Percentiles rank a stretch among this genome's conserved stretches.
phyloP scores from a whole-genome alignment of 2,888 invertebrate genomes.

The Tetragnatha montana region DNA sequence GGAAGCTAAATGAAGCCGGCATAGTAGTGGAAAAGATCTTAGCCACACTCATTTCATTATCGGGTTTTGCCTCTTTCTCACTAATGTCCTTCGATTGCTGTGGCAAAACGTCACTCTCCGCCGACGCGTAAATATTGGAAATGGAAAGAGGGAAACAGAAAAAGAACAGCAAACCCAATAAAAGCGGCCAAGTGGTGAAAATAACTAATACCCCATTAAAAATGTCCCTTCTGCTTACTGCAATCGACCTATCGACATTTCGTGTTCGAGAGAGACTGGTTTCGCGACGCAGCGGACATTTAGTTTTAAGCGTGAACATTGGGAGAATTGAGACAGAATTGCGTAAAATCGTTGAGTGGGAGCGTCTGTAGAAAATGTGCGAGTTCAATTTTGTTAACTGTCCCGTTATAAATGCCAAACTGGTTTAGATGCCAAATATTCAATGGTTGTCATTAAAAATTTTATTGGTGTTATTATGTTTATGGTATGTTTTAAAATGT shows the following conservation, averaged over 20 bases:
- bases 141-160: background rate
- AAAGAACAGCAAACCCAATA: background rate
- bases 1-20: too few species aligned
- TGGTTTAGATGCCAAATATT: too few species aligned
- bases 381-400: too few species aligned
- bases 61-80: background rate
- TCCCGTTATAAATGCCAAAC: too few species aligned
- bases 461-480: too few species aligned
- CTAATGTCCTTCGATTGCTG: background rate
- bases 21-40: too few species aligned
- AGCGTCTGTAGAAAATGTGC: too few species aligned
- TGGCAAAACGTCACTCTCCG: background rate
- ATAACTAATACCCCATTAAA: background rate
- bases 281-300: background rate
- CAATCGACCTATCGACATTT: conserved; percentile 20
- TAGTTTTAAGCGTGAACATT: too few species aligned
- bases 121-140: background rate
- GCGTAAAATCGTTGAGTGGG: too few species aligned
- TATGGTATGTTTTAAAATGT: too few species aligned
- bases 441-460: too few species aligned
- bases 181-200: background rate
- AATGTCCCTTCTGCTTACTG: background rate
- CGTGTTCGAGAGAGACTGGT: background rate
- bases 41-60: background rate
- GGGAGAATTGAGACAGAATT: too few species aligned